Base-by-base conservation (phyloP, 1,140 invertebrate genomes). In the Drosophila rufa region DNA sequence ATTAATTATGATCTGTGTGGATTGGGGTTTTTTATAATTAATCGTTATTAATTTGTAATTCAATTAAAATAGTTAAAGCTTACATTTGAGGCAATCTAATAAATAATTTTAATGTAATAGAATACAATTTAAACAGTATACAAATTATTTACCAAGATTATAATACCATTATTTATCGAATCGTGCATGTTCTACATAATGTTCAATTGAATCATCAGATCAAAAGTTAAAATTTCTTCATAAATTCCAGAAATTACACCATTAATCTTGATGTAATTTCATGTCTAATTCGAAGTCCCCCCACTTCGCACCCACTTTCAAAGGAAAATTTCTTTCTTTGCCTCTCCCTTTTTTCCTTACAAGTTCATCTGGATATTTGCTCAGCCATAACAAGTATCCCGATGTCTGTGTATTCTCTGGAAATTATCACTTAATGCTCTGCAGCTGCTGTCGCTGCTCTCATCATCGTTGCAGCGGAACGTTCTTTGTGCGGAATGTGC, bases 351-450 rank as follows among this genome's bases (percentile, higher is more conserved):
- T 33, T 12, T 30, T 15, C 9, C 58, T 17, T 33, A 17, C 58
- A 56, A 56, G 25, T 68, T 51, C 60, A 51, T 53, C 62, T 45
- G 40, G 62, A 27, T 67, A 66, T 67, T 70, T 67, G 14, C 48
- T 46, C 61, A 67, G 27, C 51, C 42, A 33, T 67, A 14, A 33
- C 65, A 68, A 48, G 30, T 66, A 65, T 22, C 43, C 38, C n/a
- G 17, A 47, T 50, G 51, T 70, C 69, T 73, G 66, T 58, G 67
- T 58, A 48, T 38, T 38, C 33, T 73, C 36, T 73, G 51, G 77
- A 80, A 62, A 65, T 73, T 85, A 80, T 85, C 82, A 78, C 67
- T 75, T 77, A 73, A 80, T 85, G 59, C 46, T 33, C 42, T 46
- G 47, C 53, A 61, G 65, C 74, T 77, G 75, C 70, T 64, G 53